Evolutionary conservation across 2,888 invertebrate species (phyloP), one percentile per base, ranked within the genome.

Genomic region (Platerodrilus igneus): DNA sequence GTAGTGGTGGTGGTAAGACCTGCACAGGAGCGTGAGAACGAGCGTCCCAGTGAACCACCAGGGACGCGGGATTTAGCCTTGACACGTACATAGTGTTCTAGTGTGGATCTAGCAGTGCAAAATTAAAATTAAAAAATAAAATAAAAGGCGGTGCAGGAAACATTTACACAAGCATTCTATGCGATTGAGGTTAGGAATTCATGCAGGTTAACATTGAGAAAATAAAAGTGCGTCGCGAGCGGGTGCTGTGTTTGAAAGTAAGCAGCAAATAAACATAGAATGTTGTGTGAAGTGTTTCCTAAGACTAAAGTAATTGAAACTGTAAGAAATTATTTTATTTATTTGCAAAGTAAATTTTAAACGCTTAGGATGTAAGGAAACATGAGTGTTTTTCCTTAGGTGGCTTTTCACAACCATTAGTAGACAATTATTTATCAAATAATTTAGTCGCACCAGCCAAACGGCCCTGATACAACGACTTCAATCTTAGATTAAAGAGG

Each of bases 11-110:
- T 62, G 38, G 76, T 67, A 15, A 77, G 75, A 45, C 77, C 77
- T 16, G 77, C 77, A 39, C 78, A 78, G 25, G 78, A 78, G 56
- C 78, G 73, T 44, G 79, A 79, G 62, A 79, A 79, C 31, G 78
- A 77, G 56, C 79, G 70, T 52, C 79, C 79, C 63, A 80, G 69
- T 67, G 79, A 77, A 50, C 79, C 75, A 61, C 78, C 77, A 63
- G 77, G 76, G 48, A 76, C 75, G 45, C 78, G 73, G 59, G 78
- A 76, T 69, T 78, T 79, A 57, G 77, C 74, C 63, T 77, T 76
- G 71, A 70, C 67, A 69, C 78, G 65, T 49, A 69, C 67, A 65
- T 68, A 71, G 59, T 72, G 70, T 61, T 70, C 72, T 62, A 73
- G 64, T 58, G 71, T 67, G 52, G 70, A 69, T 67, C 72, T 72